A percentile compares a stretch with the other conserved stretches of the same genome.
Evolutionary conservation across 2,113 vertebrate genomes (phyloP).

Genomic region (Trochalopteron elliotii): DNA sequence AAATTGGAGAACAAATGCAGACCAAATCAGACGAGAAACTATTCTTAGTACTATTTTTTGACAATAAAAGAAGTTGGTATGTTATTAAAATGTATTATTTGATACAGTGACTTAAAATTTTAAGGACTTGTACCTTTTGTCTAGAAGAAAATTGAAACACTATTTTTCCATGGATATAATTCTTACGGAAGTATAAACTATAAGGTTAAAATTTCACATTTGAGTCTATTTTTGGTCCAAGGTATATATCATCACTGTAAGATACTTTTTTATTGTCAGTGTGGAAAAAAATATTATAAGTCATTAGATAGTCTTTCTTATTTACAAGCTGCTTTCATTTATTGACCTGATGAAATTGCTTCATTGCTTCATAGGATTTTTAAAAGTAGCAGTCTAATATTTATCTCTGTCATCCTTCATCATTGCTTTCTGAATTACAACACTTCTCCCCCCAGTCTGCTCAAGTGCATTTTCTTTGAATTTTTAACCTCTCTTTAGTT

Average conservation of each 20-base stretch:
- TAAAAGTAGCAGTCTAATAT: neutral
- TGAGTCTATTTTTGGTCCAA: neutral
- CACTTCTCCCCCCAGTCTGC: neutral
- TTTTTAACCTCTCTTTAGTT: neutral
- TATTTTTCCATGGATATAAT: neutral
- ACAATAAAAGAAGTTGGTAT: constrained; percentile 98
- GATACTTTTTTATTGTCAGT: neutral
- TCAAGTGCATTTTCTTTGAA: neutral
- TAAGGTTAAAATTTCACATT: neutral
- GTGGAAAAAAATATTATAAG: neutral
- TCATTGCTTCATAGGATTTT: neutral
- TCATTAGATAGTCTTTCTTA: neutral
- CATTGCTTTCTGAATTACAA: neutral
- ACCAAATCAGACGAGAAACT: constrained; percentile 94
- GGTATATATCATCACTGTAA: neutral
- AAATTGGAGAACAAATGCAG: constrained; percentile 97
- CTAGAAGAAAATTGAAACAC: neutral
- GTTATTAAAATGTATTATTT: constrained; percentile 22
- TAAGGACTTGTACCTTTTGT: neutral
- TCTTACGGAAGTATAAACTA: neutral
- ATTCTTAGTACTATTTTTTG: constrained; percentile 95
- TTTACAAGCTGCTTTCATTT: neutral
- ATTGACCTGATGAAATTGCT: neutral
- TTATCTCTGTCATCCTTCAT: neutral
- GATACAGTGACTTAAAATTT: neutral